Evolutionary conservation across 1,140 invertebrate species (phyloP), one percentile per base, ranked within the genome.

Genomic region (Akabosia matsudoensis): DNA sequence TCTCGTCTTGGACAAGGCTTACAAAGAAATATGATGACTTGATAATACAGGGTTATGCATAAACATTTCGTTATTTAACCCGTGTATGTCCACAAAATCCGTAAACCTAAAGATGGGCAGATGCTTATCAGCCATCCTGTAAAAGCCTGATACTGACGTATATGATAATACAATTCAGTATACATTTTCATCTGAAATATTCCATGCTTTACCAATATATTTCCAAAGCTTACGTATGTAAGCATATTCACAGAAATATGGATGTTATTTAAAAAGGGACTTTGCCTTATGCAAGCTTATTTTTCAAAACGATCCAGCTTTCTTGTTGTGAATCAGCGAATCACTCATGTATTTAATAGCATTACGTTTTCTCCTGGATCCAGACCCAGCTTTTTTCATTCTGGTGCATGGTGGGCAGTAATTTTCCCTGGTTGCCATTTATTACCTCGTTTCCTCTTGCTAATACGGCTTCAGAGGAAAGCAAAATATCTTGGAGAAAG

Each of bases 361-460:
- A 45, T 45, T 45, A 10, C 18, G 37, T 45, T 45, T 10, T n/a
- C n/a, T n/a, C n/a, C n/a, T 45, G 18, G 7, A 45, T 45, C 18
- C 18, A 45, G 7, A 45, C 7, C 7, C 37, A 45, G 18, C 7
- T 18, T 45, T 45, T 18, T 10, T 45, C 7, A 45, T 45, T 7
- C 7, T 45, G 37, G 18, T 45, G 37, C 18, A n/a, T 24, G 24
- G 4, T 56, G 13, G 54, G 54, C 54, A 56, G 54, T 56, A 56
- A 56, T 56, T 56, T 56, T 16, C 10, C 54, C 54, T n/a, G 54
- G 54, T 56, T 56, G 54, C 54, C 54, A 56, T 56, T 56, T 56
- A 56, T 56, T 56, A 56, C n/a, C 13, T 56, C 54, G 54, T 7
- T 56, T 13, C 54, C 3, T 16, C 13, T 10, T 45, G 37, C 7